These are phyloP conservation scores for Drosophila melanocephala DNA, from an alignment of 2,888 invertebrate genomes.

Conservation along the genomic window DNA sequence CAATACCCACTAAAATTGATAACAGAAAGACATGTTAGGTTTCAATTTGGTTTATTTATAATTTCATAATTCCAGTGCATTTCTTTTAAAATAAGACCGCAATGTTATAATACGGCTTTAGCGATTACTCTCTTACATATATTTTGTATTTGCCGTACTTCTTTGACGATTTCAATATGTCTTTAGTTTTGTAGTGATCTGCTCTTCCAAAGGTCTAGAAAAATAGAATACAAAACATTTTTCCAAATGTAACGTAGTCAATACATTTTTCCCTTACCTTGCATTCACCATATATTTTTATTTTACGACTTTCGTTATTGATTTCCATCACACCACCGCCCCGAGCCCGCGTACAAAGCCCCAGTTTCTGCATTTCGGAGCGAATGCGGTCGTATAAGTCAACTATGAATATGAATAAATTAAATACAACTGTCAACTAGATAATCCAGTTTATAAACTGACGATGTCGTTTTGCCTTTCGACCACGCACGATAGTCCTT, in stretches of 20 bases:
- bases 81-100: not conserved
- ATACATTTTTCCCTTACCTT: conserved; percentile 25
- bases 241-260: not conserved
- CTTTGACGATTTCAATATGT: conserved; percentile 30
- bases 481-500: conserved; percentile 52
- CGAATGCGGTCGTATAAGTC: conserved; percentile 20
- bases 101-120: not conserved
- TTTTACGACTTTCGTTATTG: not conserved
- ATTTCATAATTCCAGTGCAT: not conserved
- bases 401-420: conserved; percentile 15
- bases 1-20: not conserved
- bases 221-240: not conserved
- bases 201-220: conserved; percentile 57
- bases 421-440: not conserved
- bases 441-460: conserved; percentile 4
- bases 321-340: conserved; percentile 58
- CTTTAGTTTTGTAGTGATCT: conserved; percentile 47
- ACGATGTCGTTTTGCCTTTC: conserved; percentile 38
- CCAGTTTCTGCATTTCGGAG: conserved; percentile 20
- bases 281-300: conserved; percentile 46
- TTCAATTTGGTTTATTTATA: not conserved
- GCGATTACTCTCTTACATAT: conserved; percentile 16
- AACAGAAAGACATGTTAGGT: not conserved
- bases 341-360: conserved; percentile 44
- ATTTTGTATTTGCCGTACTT: conserved; percentile 38